phyloP scores from a whole-genome alignment of 2,888 invertebrate genomes.

The Cerastoderma edule region DNA sequence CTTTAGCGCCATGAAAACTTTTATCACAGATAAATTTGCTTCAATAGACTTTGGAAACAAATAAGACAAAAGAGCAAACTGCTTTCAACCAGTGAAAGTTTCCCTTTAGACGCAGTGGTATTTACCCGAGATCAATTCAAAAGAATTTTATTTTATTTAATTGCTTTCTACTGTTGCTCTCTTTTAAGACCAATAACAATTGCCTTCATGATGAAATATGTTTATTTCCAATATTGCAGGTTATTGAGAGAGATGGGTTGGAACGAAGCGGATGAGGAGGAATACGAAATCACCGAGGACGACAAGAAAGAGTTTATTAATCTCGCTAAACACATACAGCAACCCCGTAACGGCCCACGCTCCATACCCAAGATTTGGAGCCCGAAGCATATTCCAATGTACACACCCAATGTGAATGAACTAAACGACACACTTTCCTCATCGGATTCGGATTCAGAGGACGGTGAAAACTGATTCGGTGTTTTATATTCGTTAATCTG shows the following conservation, averaged over 20 bases:
- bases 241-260: conserved; percentile 84
- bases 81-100: too few relatives aligned
- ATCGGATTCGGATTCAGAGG: conserved; percentile 76
- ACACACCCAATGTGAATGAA: conserved; percentile 67
- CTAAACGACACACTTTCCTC: conserved; percentile 73
- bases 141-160: too few relatives aligned
- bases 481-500: not conserved
- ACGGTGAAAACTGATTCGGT: conserved; percentile 47
- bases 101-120: too few relatives aligned
- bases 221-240: too few relatives aligned
- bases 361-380: conserved; percentile 75
- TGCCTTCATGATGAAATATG: too few relatives aligned
- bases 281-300: conserved; percentile 83
- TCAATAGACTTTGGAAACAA: too few relatives aligned
- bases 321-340: conserved; percentile 71
- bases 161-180: too few relatives aligned
- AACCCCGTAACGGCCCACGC: conserved; percentile 67
- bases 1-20: too few relatives aligned
- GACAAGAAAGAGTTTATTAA: conserved; percentile 82
- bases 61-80: too few relatives aligned
- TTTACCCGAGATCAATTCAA: too few relatives aligned
- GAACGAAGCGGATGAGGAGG: conserved; percentile 83
- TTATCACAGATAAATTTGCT: too few relatives aligned
- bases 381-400: conserved; percentile 75
- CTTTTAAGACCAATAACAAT: too few relatives aligned